Percentiles rank a stretch among this genome's conserved stretches.
Conservation (phyloP, 2,113 vertebrate genomes). For the Eupsittula cactorum region DNA sequence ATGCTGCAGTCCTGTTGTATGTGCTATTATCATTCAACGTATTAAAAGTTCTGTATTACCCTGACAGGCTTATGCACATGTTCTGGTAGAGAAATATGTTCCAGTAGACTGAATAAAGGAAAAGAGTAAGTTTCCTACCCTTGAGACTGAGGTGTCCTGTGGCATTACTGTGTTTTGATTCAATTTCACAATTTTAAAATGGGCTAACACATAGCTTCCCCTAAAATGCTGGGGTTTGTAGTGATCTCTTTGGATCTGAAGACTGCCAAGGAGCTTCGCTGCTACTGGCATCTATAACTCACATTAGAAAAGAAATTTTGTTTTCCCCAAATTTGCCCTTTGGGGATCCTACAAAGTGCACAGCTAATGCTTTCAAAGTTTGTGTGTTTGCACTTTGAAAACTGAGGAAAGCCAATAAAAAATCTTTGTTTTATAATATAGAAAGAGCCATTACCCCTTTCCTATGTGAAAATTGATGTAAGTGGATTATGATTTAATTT, state of each 20-base stretch:
- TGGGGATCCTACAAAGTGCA: neutral
- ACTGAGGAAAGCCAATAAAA: neutral
- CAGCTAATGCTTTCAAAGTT: neutral
- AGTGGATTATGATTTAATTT: neutral
- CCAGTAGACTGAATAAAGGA: neutral
- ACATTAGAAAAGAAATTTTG: neutral
- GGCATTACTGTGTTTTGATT: neutral
- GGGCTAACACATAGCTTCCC: neutral
- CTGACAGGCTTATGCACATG: neutral
- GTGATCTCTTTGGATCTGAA: neutral
- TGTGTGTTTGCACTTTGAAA: neutral
- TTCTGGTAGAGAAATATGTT: neutral
- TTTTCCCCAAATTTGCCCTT: neutral
- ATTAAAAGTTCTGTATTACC: neutral
- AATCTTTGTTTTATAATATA: neutral
- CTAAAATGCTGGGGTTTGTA: neutral
- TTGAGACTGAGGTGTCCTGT: fast-evolving
- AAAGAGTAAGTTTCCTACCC: neutral
- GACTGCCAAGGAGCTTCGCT: neutral
- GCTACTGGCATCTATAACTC: neutral
- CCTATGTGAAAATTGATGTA: neutral
- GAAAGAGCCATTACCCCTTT: neutral
- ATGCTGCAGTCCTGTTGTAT: neutral
- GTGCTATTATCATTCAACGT: neutral
- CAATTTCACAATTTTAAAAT: neutral